Base-by-base conservation (phyloP, 92 coral and sea anemone genomes). In the Phenganax subtilis region DNA sequence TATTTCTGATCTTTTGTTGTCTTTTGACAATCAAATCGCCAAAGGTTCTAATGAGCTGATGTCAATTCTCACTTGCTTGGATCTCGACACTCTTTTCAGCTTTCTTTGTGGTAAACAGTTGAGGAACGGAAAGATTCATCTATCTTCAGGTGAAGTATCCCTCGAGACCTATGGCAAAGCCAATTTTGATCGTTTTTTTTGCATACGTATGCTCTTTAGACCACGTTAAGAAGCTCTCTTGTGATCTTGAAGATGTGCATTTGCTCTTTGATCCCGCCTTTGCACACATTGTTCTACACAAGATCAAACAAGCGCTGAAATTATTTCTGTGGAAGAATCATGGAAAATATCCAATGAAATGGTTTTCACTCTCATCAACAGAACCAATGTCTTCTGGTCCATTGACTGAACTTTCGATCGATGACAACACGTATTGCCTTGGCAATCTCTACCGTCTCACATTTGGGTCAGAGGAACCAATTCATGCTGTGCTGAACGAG, bases 171-270 rank as follows among this genome's bases (percentile, higher is more conserved):
- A 64, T 64, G 70, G 70, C 70, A 64, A 64, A 64, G 70, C 37
- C 70, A 20, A 64, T 28, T 64, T 64, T 64, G 67, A 57, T 6
- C 47, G 64, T n/a, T 75, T 75, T 75, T 51, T 75, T 6, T 75
- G 67, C 81, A 0, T 76, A 27, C 54, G 81, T 76, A 17, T 76
- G 37, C 17, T 76, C 81, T 54, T 58, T 76, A 44, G 81, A 76
- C 67, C 68, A 76, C 54, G 81, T 76, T 76, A 17, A 64, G 37
- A 64, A 64, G 70, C 70, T 64, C 31, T 64, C 7, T 3, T 17
- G 7, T 3, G 70, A 64, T 64, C 37, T 17, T 0, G 37, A 64
- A 64, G 37, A 64, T 0, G 47, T 28, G 37, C 37, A 64, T 64
- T 64, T 64, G 70, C 70, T 64, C 37, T 64, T 64, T 64, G 70